Conservation (phyloP, 2,888 invertebrate genomes). For the Drosophila helvetica region DNA sequence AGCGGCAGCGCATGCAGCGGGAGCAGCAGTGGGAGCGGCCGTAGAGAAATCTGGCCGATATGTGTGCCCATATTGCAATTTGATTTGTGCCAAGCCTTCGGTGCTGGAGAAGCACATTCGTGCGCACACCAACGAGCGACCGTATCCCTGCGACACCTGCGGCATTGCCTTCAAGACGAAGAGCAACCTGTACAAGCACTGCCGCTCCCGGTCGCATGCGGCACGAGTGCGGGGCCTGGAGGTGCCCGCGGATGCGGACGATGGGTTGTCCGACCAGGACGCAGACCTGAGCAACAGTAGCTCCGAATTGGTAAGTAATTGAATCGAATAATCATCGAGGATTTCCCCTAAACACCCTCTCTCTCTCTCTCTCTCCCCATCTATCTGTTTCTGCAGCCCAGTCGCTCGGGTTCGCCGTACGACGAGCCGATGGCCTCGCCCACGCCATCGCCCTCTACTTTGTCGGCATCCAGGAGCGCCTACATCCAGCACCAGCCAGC, state of each 20-base stretch:
- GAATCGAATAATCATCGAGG: fast-evolving
- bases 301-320: constrained; percentile 81
- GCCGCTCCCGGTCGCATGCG: constrained; percentile 90
- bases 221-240: constrained; percentile 87
- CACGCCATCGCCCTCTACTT: constrained; percentile 70
- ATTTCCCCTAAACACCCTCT: background rate
- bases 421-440: constrained; percentile 79
- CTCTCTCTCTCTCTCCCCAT: background rate
- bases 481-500: constrained; percentile 69
- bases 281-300: constrained; percentile 84
- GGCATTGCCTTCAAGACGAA: constrained; percentile 97
- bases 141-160: constrained; percentile 94
- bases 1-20: constrained; percentile 31
- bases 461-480: constrained; percentile 73
- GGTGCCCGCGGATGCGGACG: constrained; percentile 86
- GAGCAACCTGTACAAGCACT: constrained; percentile 96
- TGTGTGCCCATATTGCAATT: constrained; percentile 94
- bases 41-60: constrained; percentile 87
- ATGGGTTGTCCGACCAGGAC: constrained; percentile 87
- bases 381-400: constrained; percentile 71
- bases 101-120: constrained; percentile 97
- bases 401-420: constrained; percentile 82
- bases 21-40: constrained; percentile 4
- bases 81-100: constrained; percentile 96
- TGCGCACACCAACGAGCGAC: constrained; percentile 96